Conservation (phyloP, 2,797 vertebrate species). For the Urophycis tenuis region DNA sequence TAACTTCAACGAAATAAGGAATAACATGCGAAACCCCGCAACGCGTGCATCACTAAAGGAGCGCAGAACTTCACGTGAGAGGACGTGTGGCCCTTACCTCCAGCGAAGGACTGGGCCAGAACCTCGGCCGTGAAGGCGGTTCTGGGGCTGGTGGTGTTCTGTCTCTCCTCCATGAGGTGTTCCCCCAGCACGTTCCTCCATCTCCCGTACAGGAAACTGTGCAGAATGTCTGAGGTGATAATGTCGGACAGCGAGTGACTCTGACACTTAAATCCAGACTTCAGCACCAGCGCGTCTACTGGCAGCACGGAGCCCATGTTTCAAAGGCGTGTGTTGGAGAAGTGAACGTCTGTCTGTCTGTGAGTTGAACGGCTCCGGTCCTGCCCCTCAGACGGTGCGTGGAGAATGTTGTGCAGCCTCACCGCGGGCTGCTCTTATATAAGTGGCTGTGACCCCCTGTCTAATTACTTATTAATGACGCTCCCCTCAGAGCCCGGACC, state of each 20-base stretch:
- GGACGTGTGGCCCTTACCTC: slow-evolving; percentile 71
- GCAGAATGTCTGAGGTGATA: slow-evolving; percentile 97
- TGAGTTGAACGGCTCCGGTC: slow-evolving; percentile 18
- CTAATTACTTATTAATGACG: slow-evolving; percentile 99
- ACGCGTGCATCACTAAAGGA: not conserved
- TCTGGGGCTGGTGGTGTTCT: slow-evolving; percentile 73
- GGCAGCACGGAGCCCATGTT: slow-evolving; percentile 94
- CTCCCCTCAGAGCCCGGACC: slow-evolving; percentile 74
- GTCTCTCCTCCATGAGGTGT: slow-evolving; percentile 85
- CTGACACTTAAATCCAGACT: slow-evolving; percentile 82
- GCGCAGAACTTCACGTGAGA: not conserved
- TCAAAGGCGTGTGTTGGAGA: not conserved
- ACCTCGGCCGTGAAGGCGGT: slow-evolving; percentile 96
- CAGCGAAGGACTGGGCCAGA: slow-evolving; percentile 91
- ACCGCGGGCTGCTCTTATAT: slow-evolving; percentile 73
- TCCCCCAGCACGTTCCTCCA: slow-evolving; percentile 94
- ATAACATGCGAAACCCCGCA: not conserved
- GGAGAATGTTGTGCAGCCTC: slow-evolving; percentile 48
- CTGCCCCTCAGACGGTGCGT: slow-evolving; percentile 34
- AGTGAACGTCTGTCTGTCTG: slow-evolving; percentile 15
- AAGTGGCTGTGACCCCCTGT: slow-evolving; percentile 80
- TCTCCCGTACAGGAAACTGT: slow-evolving; percentile 96
- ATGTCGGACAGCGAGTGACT: slow-evolving; percentile 86
- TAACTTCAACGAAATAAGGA: not conserved
- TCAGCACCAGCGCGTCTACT: slow-evolving; percentile 83